Conservation (phyloP, 1,140 invertebrate species). For the Cryptotermes secundus region DNA sequence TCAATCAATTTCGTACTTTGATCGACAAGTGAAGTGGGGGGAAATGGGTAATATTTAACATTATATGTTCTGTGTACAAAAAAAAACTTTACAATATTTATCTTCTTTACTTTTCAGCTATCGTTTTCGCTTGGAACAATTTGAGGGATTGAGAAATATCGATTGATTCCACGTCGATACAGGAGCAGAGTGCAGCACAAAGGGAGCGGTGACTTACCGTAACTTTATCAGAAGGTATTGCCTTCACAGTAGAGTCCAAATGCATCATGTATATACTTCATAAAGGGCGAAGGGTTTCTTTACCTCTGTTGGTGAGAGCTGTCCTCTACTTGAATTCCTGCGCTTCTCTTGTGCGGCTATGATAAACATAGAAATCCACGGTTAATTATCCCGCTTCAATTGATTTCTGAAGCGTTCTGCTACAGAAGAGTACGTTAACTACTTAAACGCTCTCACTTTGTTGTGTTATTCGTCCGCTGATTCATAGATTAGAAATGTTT, state of each 20-base stretch:
- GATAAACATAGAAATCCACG: neutral
- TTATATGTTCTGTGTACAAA: neutral
- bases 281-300: neutral
- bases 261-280: neutral
- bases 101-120: conserved; percentile 1
- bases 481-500: too few species aligned
- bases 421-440: too few species aligned
- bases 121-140: neutral
- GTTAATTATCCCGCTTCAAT: too few species aligned
- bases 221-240: neutral
- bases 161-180: conserved; percentile 12
- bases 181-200: neutral
- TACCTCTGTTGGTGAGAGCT: neutral
- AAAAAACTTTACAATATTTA: neutral
- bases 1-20: conserved; percentile 1
- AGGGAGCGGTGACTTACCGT: neutral
- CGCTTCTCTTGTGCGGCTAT: neutral
- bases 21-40: neutral
- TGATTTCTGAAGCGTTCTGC: too few species aligned
- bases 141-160: neutral
- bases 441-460: too few species aligned
- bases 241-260: neutral
- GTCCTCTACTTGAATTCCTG: neutral
- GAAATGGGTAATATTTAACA: neutral
- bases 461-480: too few species aligned